Evolutionary conservation across 2,888 invertebrate species (phyloP).

Genomic region (Phasia obesa): DNA sequence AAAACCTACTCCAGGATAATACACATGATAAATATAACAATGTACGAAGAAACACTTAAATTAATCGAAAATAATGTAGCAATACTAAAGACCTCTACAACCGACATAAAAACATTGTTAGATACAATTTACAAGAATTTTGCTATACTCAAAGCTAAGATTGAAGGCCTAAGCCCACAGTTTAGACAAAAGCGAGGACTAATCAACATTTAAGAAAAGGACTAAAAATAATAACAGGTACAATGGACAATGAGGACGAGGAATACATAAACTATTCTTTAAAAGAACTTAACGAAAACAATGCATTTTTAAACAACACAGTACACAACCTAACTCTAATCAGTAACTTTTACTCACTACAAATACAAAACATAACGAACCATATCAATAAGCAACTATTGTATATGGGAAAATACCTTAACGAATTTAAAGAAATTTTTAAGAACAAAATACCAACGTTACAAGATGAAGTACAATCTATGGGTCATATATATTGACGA

Average conservation of each 20-base stretch:
- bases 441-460: background rate
- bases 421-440: background rate
- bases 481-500: background rate
- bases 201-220: conserved; percentile 3
- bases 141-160: conserved; percentile 20
- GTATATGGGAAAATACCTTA: background rate
- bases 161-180: conserved; percentile 2
- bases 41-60: background rate
- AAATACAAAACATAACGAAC: background rate
- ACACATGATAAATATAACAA: conserved; percentile 56
- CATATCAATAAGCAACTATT: background rate
- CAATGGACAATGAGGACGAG: conserved; percentile 19
- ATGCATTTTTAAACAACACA: conserved; percentile 3
- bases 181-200: conserved; percentile 24
- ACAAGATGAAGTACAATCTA: background rate
- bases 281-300: conserved; percentile 8
- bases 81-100: background rate
- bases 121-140: conserved; percentile 30
- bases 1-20: conserved; percentile 57
- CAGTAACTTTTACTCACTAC: background rate
- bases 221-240: conserved; percentile 13
- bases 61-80: background rate
- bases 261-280: background rate
- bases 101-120: background rate
- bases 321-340: background rate